Base-by-base conservation (phyloP, 2,888 invertebrate species). In the Hipparchia semele region DNA sequence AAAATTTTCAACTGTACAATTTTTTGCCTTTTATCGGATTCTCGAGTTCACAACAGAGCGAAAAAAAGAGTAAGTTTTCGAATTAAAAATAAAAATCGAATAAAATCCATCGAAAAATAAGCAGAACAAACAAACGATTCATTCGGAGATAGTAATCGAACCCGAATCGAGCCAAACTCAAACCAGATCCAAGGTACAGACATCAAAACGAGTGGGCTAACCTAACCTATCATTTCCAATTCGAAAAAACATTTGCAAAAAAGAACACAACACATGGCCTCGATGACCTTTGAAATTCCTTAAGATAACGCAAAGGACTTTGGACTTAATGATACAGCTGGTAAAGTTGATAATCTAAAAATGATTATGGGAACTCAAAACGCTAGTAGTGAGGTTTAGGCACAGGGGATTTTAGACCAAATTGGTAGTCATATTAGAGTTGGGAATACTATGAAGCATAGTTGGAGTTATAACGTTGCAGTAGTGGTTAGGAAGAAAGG, bases 241-340 rank as follows among this genome's bases (percentile, higher is more conserved):
- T 75, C 70, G 80, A 79, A 88, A 88, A 89, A 87, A 84, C 83
- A 80, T 87, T 89, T 84, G 91, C 90, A 90, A 92, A 92, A 92
- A 92, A 86, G 86, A 87, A 83, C 84, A 86, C 81, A 87, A 88
- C 89, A 88, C 80, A 87, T 87, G 88, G 89, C 88, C 88, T 81
- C 84, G 76, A 83, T 88, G 91, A 92, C 91, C 92, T 91, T 90
- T 90, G 84, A 81, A 90, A 91, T 91, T 91, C 88, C 90, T 84
- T 79, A 81, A 74, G 68, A 75, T 74, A 71, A 56, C 59, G 23
- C 77, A 81, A 75, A 66, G 68, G 9, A 83, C 56, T 67, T 67
- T 45, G 56, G 6, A 46, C 33, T 56, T 8, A 65, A 51, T 7
- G 7, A 6, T 13, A 1, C 4, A 12, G 12, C 5, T 12, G 1